Evolutionary conservation across 2,113 vertebrate species (phyloP), one percentile per base, ranked within the genome.

Genomic region (Nerophis lumbriciformis): DNA sequence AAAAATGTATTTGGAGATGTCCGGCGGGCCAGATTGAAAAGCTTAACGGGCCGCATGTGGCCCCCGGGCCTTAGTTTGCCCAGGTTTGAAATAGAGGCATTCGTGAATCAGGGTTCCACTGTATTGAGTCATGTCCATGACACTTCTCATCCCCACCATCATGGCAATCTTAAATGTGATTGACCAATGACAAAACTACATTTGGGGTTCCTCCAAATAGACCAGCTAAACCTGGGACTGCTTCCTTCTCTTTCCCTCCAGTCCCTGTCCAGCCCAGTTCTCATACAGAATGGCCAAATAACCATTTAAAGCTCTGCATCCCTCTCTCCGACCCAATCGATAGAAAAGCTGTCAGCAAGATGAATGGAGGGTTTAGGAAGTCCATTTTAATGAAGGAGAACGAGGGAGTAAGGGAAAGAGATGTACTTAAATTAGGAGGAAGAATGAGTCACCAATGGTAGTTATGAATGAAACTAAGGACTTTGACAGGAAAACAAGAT

Each of bases 331-430:
- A 61, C 69, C 65, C 80, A 66, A 88, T 90, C 89, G 79, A 90
- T 90, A 85, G 79, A 19, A 61, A 70, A 59, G 73, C 89, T 90
- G 89, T 90, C 89, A 88, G 82, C 80, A 89, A 88, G 89, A 90
- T 60, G 79, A 88, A 90, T 90, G 89, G 87, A 81, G 83, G 86
- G 85, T 89, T 88, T 84, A 87, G 83, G 86, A 88, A 88, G 88
- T 89, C 85, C 88, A 88, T 90, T 89, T 87, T 88, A 90, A 90
- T 90, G 89, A 89, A 88, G 85, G 87, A 72, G 49, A 75, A 57
- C 61, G 68, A 80, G 77, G 65, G 65, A 79, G 80, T 58, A n/a
- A 66, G 69, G 69, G 71, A 85, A 82, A 76, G 77, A 83, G 79
- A 73, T 68, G 72, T 75, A 75, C 71, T 82, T 69, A 58, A 69